Base-by-base conservation (phyloP, 2,113 vertebrate genomes). In the Halcyon senegalensis region DNA sequence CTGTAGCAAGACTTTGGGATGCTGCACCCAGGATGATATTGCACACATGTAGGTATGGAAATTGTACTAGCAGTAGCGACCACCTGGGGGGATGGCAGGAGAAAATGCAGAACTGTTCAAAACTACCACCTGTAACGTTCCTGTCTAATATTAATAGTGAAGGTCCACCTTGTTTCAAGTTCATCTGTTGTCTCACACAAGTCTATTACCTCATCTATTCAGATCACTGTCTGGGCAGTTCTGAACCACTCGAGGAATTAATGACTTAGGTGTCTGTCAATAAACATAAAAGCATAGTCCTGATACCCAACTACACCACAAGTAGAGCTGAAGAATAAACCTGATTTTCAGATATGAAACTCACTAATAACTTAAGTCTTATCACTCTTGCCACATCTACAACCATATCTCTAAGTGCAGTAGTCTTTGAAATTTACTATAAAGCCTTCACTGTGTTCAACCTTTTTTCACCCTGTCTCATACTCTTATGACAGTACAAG, bases 41-140 rank as follows among this genome's bases (percentile, higher is more conserved):
- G 8, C 50, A 62, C 28, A 69, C 7, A 28, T 39, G 33, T 39
- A 76, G 23, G 16, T 5, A n/a, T n/a, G 18, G 5, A 46, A 51
- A 68, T 55, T 90, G 10, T 10, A 83, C 18, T 62, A 68, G 19
- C 39, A 63, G 30, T n/a, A 55, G 11, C 11, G 41, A 31, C 13
- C 20, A 21, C 24, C 5, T 27, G 12, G 5, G 4, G 16, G 4
- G 1, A 11, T 8, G 6, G 6, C 4, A 6, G 15, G 8, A 46
- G 10, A 41, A 62, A 59, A 31, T 55, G n/a, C 19, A 55, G 24
- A 66, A 44, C 18, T 37, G 35, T 20, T 27, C 14, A 66, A 44
- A 79, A 85, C 79, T 78, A 23, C 10, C 7, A 37, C 10, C 10
- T 66, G 5, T 4, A 79, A 1, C 2, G 10, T 23, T 73, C 5